phyloP scores from a whole-genome alignment of 2,888 invertebrate genomes.

The Gastrophysa polygoni region DNA sequence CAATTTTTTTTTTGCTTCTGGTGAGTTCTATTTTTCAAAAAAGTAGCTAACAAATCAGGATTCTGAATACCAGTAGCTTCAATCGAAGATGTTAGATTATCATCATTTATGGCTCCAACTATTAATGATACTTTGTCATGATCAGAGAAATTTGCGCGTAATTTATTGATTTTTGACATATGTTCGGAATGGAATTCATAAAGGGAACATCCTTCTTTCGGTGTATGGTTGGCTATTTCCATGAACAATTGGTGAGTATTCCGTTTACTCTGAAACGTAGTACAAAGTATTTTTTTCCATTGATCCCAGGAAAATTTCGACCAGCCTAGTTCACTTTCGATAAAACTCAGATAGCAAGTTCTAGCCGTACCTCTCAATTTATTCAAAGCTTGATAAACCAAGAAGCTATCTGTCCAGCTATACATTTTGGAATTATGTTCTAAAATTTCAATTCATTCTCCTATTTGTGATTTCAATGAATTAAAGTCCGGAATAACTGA shows the following conservation, averaged over 20 bases:
- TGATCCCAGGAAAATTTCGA: background rate
- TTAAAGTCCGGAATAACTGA: background rate
- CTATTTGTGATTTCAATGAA: background rate
- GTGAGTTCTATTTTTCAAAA: too few species aligned
- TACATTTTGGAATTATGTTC: background rate
- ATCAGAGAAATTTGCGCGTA: slow-evolving; percentile 1
- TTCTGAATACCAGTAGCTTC: slow-evolving; percentile 1
- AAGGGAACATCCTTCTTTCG: background rate
- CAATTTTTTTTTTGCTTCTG: too few species aligned
- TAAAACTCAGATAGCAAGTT: slow-evolving; percentile 5
- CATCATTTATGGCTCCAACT: slow-evolving; percentile 2
- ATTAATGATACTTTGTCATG: slow-evolving; percentile 5
- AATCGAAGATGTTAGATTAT: background rate
- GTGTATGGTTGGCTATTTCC: background rate
- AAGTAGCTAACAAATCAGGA: too few species aligned
- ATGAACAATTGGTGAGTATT: slow-evolving; percentile 7
- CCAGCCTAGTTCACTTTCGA: slow-evolving; percentile 3
- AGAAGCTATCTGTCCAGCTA: background rate
- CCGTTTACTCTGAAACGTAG: slow-evolving; percentile 8
- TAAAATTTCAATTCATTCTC: background rate
- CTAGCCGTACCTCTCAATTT: slow-evolving; percentile 7
- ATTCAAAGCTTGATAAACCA: background rate
- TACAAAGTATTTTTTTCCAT: slow-evolving; percentile 3
- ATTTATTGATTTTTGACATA: slow-evolving; percentile 14
- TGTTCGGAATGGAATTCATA: slow-evolving; percentile 16